Conservation (phyloP, 37 sponge, comb jelly and placozoan genomes). For the Dysidea cf. avara region DNA sequence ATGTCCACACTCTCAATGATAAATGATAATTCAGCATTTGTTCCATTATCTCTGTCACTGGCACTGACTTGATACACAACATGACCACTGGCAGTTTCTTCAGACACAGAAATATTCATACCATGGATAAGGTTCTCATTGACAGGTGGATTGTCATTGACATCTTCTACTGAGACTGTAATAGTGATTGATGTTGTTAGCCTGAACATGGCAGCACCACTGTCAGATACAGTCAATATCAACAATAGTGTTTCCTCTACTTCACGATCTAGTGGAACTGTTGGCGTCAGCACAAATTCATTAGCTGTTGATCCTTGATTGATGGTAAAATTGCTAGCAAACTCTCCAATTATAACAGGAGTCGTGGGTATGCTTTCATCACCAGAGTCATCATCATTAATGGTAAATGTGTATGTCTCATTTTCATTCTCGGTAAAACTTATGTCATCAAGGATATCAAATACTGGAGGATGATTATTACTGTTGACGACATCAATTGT, state of each 20-base stretch:
- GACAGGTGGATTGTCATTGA: conserved; percentile 42
- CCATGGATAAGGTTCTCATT: conserved; percentile 22
- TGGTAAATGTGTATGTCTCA: conserved; percentile 7
- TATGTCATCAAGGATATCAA: conserved; percentile 7
- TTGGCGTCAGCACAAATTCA: background rate
- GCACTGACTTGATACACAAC: conserved; percentile 31
- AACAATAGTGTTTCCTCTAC: conserved; percentile 49
- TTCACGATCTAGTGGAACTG: conserved; percentile 46
- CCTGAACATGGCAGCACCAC: conserved; percentile 14
- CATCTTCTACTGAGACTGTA: conserved; percentile 43
- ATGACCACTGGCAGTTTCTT: conserved; percentile 11
- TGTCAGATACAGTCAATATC: conserved; percentile 44
- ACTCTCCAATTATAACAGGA: background rate
- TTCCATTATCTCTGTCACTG: conserved; percentile 56
- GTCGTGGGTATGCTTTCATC: conserved; percentile 42
- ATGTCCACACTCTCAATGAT: background rate
- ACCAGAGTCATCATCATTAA: conserved; percentile 69
- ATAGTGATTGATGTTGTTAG: conserved; percentile 28
- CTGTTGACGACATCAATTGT: conserved; percentile 50
- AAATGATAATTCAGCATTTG: conserved; percentile 44
- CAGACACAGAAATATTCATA: conserved; percentile 17
- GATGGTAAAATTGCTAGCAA: background rate
- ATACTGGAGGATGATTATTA: conserved; percentile 72
- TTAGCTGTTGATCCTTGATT: background rate
- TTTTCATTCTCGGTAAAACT: conserved; percentile 41